Percentiles rank a stretch among this genome's conserved stretches.
These are phyloP conservation scores for Chrysaora quinquecirrha DNA, from an alignment of 30 jellyfish, hydroid and myxozoan genomes.

Conservation along the genomic window DNA sequence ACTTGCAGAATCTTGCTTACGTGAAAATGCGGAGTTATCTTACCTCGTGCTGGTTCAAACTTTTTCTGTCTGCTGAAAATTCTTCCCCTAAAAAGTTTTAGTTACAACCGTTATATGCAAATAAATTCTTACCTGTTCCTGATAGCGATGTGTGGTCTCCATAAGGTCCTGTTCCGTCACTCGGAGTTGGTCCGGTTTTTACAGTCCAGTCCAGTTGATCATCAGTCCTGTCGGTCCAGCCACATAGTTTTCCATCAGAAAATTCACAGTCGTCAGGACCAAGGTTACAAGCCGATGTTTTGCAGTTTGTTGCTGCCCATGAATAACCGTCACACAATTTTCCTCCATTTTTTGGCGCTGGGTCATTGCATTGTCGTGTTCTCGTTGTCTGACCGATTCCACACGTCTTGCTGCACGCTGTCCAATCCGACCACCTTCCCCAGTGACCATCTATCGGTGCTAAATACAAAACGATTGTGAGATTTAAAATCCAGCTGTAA, in stretches of 20 bases:
- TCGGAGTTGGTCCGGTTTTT: conserved; percentile 17
- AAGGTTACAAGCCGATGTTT: conserved; percentile 19
- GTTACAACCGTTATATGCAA: too few species aligned
- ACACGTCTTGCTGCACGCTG: conserved; percentile 72
- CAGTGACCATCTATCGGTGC: conserved; percentile 92
- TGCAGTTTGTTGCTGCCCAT: conserved; percentile 22
- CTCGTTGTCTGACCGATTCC: conserved; percentile 70
- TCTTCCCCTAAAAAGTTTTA: too few species aligned
- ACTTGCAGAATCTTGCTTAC: too few species aligned
- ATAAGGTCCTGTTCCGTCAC: conserved; percentile 26
- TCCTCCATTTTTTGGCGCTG: conserved; percentile 89
- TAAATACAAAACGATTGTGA: too few species aligned
- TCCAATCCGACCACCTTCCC: conserved; percentile 93
- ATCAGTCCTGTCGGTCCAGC: conserved; percentile 6
- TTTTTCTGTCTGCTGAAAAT: too few species aligned
- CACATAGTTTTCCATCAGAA: conserved; percentile 12
- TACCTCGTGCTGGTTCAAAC: too few species aligned
- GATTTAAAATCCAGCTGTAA: too few species aligned
- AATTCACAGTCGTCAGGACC: conserved; percentile 50
- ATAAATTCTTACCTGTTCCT: conserved; percentile 51
- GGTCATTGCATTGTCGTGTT: conserved; percentile 84
- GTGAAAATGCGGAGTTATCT: too few species aligned
- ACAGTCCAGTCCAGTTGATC: conserved; percentile 22
- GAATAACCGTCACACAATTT: conserved; percentile 60
- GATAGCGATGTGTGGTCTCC: conserved; percentile 47